phyloP scores from a whole-genome alignment of 2,888 invertebrate species.

The Cheilosia pagana region DNA sequence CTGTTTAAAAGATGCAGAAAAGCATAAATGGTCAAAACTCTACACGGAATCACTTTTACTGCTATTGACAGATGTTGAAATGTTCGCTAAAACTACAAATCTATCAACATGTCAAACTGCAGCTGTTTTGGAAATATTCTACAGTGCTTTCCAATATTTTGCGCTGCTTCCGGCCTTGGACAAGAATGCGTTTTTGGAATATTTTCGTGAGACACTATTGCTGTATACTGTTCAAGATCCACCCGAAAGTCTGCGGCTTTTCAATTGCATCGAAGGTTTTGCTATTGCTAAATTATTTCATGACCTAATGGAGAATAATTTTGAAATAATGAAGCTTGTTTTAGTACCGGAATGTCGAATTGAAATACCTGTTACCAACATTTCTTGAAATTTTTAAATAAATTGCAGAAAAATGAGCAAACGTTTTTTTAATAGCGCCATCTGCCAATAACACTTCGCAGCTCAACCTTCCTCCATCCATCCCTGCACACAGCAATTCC shows the following conservation, averaged over 20 bases:
- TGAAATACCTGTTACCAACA: neutral
- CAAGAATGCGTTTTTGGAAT: slow-evolving; percentile 6
- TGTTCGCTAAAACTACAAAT: neutral
- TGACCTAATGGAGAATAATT: slow-evolving; percentile 33
- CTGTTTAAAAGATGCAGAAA: neutral
- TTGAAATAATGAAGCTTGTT: slow-evolving; percentile 32
- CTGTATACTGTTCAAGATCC: slow-evolving; percentile 50
- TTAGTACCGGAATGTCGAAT: slow-evolving; percentile 13
- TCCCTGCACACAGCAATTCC: neutral
- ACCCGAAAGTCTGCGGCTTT: slow-evolving; percentile 48
- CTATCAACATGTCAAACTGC: slow-evolving; percentile 41
- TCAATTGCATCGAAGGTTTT: slow-evolving; percentile 39
- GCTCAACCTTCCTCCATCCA: neutral
- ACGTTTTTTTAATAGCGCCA: neutral
- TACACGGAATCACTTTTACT: neutral
- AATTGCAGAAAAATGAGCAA: too few relatives aligned
- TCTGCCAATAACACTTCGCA: neutral
- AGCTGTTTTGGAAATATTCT: slow-evolving; percentile 51
- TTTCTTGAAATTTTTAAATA: too few relatives aligned
- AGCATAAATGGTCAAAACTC: neutral
- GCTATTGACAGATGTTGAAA: slow-evolving; percentile 16
- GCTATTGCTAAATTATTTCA: slow-evolving; percentile 57
- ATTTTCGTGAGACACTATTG: slow-evolving; percentile 50
- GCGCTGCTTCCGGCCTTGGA: slow-evolving; percentile 10
- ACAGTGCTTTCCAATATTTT: slow-evolving; percentile 43